These are phyloP conservation scores for Rhinogobius similis DNA, from an alignment of 2,113 vertebrate genomes.

Conservation along the genomic window DNA sequence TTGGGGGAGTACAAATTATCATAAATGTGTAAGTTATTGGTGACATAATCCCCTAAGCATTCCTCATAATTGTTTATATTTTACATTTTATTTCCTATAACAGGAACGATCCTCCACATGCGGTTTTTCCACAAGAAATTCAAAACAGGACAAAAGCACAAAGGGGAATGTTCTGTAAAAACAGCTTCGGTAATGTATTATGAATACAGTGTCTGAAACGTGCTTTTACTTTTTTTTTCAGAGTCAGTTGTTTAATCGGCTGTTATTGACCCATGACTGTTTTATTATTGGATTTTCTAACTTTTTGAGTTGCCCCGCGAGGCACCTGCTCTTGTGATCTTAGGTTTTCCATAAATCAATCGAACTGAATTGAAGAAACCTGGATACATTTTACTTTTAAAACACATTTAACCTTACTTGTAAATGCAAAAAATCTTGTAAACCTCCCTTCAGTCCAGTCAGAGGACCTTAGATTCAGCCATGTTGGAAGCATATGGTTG, in stretches of 20 bases:
- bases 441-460: not conserved
- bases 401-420: not conserved
- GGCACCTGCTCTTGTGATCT: too few relatives aligned
- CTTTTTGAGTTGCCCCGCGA: too few relatives aligned
- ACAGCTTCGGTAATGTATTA: not conserved
- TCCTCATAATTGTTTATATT: not conserved
- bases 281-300: too few relatives aligned
- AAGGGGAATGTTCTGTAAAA: constrained; percentile 12
- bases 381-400: not conserved
- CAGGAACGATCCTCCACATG: constrained; percentile 20
- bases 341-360: too few relatives aligned
- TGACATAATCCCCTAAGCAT: not conserved
- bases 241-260: too few relatives aligned
- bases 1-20: not conserved
- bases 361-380: not conserved
- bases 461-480: not conserved
- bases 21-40: not conserved
- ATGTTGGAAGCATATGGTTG: too few relatives aligned
- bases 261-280: too few relatives aligned
- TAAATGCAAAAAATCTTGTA: not conserved
- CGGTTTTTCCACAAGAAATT: constrained; percentile 61
- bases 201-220: not conserved
- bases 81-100: constrained; percentile 5
- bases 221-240: too few relatives aligned
- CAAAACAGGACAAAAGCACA: constrained; percentile 52